phyloP scores from a whole-genome alignment of 2,113 vertebrate genomes.

The Vidua macroura region DNA sequence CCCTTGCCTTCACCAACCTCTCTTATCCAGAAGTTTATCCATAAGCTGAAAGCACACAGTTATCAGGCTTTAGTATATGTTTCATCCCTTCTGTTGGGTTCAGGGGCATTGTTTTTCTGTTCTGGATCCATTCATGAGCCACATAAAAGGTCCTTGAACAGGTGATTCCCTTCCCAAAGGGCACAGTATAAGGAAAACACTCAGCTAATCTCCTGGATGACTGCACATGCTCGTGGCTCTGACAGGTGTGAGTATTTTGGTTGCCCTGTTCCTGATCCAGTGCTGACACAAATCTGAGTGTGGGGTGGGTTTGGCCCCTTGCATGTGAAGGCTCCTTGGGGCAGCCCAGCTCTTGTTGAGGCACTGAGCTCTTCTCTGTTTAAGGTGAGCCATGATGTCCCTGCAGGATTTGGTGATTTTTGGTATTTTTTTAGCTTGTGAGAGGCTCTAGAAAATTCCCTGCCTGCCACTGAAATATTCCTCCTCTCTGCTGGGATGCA shows the following conservation, averaged over 20 bases:
- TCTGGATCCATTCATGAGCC: neutral
- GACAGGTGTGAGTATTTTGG: rapidly evolving
- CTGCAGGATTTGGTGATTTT: neutral
- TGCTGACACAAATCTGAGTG: neutral
- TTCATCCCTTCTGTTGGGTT: neutral
- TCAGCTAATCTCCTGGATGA: neutral
- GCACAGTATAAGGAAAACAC: rapidly evolving
- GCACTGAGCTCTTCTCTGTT: neutral
- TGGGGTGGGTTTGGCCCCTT: neutral
- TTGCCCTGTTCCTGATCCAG: neutral
- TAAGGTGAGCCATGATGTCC: neutral
- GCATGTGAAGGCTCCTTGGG: neutral
- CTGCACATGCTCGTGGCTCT: rapidly evolving
- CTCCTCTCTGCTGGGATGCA: neutral
- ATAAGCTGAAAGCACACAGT: neutral
- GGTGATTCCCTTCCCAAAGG: neutral
- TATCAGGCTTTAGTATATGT: neutral
- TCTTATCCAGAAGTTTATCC: neutral
- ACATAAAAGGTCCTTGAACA: neutral
- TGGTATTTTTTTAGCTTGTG: neutral
- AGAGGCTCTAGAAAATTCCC: neutral
- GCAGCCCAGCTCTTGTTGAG: neutral
- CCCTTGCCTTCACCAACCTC: rapidly evolving
- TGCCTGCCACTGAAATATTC: neutral
- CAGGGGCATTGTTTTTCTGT: neutral